Conservation (phyloP, 2,888 invertebrate species). For the Aphodius sticticus region DNA sequence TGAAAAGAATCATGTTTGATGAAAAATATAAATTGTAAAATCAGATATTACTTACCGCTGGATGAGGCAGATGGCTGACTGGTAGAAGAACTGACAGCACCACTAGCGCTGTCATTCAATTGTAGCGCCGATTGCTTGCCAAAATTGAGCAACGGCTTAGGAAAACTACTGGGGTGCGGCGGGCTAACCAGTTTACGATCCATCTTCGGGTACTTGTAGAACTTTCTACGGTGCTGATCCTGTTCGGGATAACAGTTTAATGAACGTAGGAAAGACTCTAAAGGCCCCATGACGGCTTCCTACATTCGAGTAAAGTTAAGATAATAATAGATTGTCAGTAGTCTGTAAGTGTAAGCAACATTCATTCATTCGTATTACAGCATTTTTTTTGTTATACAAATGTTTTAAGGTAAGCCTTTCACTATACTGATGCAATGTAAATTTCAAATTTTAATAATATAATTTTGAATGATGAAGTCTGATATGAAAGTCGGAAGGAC, state of each 20-base stretch:
- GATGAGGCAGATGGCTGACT: conserved; percentile 43
- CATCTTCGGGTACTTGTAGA: conserved; percentile 11
- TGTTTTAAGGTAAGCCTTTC: too few relatives aligned
- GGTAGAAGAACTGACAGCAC: conserved; percentile 20
- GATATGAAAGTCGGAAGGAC: too few relatives aligned
- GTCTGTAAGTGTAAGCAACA: not conserved
- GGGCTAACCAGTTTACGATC: conserved; percentile 21
- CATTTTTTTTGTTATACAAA: not conserved
- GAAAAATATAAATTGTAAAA: not conserved
- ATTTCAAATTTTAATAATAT: too few relatives aligned
- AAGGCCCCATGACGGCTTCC: conserved; percentile 53
- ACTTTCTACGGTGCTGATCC: conserved; percentile 49
- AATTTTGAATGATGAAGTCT: too few relatives aligned
- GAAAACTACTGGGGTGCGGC: conserved; percentile 25
- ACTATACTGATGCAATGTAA: too few relatives aligned
- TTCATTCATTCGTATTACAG: not conserved
- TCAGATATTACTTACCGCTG: conserved; percentile 39
- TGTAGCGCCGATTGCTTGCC: conserved; percentile 48
- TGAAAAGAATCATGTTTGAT: not conserved
- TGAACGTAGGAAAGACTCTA: conserved; percentile 56
- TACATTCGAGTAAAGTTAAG: conserved; percentile 17
- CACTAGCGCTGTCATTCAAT: conserved; percentile 47
- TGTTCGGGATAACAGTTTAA: conserved; percentile 55
- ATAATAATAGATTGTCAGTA: not conserved
- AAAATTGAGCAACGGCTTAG: conserved; percentile 32